Evolutionary conservation across 1,140 invertebrate genomes (phyloP), one percentile per base, ranked within the genome.

Genomic region (Leptopilina clavipes): DNA sequence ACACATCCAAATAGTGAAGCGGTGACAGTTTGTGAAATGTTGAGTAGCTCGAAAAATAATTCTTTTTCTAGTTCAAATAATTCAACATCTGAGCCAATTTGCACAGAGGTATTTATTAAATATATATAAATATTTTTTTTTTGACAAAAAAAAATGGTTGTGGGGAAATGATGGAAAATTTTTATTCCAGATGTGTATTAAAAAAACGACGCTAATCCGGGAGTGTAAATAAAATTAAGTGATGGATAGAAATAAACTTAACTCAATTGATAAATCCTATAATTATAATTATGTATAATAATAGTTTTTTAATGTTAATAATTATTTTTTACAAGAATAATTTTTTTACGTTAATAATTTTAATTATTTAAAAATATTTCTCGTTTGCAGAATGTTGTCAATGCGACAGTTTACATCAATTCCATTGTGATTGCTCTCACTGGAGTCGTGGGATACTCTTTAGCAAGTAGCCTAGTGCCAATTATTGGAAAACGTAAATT

Each of bases 351-450:
- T 40, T 18, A 52, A 19, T 56, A 17, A 56, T 40, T 17, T 12
- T 31, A n/a, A 31, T 52, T 48, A 6, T 12, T 72, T 76, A 40
- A 59, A n/a, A n/a, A 45, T 37, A 22, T 72, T 73, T 73, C 10
- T 75, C 45, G n/a, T 65, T 83, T 81, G 71, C 19, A 87, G 86
- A 70, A 74, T 6, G 72, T 85, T 10, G 78, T 89, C 11, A 86
- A 88, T 72, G 78, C 86, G n/a, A 85, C 76, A 25, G 88, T 89
- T 0, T 89, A 89, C n/a, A 83, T 88, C 19, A 89, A 89, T 78
- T 87, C 89, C 14, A 90, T 91, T 6, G 89, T 90, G 9, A 86
- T 91, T 12, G 88, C 89, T 1, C 25, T 84, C 17, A 88, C 88
- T 0, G 83, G 86, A 19, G 85, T 90, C 25, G 72, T 90, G 31